These are phyloP conservation scores for Spodoptera littoralis DNA, from an alignment of 2,888 invertebrate genomes.

Conservation along the genomic window DNA sequence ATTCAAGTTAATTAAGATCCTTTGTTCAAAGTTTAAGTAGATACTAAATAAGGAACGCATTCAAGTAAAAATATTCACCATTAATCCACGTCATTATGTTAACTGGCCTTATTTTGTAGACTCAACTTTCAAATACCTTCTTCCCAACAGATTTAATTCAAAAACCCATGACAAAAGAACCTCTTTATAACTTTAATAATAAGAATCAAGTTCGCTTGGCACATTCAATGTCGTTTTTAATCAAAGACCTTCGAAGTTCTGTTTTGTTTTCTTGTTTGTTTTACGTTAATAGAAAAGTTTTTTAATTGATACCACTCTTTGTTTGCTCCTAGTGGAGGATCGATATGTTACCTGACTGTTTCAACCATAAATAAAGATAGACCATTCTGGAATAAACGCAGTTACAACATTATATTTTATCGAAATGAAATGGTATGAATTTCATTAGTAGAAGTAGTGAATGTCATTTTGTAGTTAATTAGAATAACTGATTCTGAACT, in stretches of 20 bases:
- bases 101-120: slow-evolving; percentile 55
- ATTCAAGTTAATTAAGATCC: too few relatives aligned
- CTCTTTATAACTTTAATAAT: slow-evolving; percentile 59
- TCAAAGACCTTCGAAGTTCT: slow-evolving; percentile 74
- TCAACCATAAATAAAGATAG: too few relatives aligned
- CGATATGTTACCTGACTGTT: slow-evolving; percentile 51
- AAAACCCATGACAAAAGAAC: slow-evolving; percentile 54
- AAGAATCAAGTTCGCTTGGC: slow-evolving; percentile 66
- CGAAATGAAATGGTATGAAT: too few relatives aligned
- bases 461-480: too few relatives aligned
- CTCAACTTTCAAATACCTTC: slow-evolving; percentile 56
- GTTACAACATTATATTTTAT: too few relatives aligned
- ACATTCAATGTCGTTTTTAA: slow-evolving; percentile 70
- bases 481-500: too few relatives aligned
- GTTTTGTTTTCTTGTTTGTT: slow-evolving; percentile 74
- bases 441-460: too few relatives aligned
- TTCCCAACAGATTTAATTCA: slow-evolving; percentile 67
- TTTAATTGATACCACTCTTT: slow-evolving; percentile 72
- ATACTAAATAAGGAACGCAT: slow-evolving; percentile 27
- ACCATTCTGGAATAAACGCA: too few relatives aligned
- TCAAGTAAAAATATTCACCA: slow-evolving; percentile 36
- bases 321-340: slow-evolving; percentile 61
- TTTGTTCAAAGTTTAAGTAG: too few relatives aligned
- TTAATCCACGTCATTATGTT: slow-evolving; percentile 58
- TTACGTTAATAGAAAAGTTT: slow-evolving; percentile 75